phyloP scores from a whole-genome alignment of 2,888 invertebrate genomes.

The Drosophila mulleri region DNA sequence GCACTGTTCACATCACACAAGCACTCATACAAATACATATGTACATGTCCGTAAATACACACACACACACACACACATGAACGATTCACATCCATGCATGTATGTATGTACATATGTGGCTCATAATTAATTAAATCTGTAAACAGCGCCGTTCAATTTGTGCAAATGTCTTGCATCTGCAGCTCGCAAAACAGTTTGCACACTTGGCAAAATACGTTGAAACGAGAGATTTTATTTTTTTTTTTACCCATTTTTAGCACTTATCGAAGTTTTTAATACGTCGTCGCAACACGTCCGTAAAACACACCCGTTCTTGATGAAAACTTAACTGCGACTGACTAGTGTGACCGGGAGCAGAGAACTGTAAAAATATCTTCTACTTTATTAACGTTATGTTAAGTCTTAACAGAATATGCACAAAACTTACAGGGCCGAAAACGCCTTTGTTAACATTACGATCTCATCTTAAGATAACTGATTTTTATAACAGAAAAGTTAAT shows the following conservation, averaged over 20 bases:
- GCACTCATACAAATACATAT: background rate
- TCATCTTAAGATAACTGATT: background rate
- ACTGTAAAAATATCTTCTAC: conserved; percentile 15
- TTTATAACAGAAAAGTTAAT: background rate
- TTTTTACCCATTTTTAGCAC: conserved; percentile 60
- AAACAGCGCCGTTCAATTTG: conserved; percentile 23
- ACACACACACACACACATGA: conserved; percentile 8
- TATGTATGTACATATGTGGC: conserved; percentile 44
- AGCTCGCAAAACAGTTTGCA: conserved; percentile 22
- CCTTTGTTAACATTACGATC: background rate
- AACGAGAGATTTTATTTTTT: conserved; percentile 28
- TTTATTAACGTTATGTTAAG: conserved; percentile 11
- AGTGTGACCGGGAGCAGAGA: conserved; percentile 38
- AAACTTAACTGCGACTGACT: conserved; percentile 47
- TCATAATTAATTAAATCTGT: conserved; percentile 52
- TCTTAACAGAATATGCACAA: background rate
- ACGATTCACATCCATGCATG: conserved; percentile 17
- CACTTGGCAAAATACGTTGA: conserved; percentile 31
- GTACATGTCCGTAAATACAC: conserved; percentile 16
- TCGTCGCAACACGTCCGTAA: conserved; percentile 55
- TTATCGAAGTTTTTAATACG: conserved; percentile 62
- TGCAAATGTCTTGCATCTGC: conserved; percentile 17
- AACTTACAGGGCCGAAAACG: background rate
- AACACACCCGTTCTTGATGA: conserved; percentile 44
- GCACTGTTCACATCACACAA: conserved; percentile 24